A percentile compares a stretch with the other conserved stretches of the same genome.
These are phyloP conservation scores for Coelopa pilipes DNA, from an alignment of 2,888 invertebrate genomes.

Conservation along the genomic window DNA sequence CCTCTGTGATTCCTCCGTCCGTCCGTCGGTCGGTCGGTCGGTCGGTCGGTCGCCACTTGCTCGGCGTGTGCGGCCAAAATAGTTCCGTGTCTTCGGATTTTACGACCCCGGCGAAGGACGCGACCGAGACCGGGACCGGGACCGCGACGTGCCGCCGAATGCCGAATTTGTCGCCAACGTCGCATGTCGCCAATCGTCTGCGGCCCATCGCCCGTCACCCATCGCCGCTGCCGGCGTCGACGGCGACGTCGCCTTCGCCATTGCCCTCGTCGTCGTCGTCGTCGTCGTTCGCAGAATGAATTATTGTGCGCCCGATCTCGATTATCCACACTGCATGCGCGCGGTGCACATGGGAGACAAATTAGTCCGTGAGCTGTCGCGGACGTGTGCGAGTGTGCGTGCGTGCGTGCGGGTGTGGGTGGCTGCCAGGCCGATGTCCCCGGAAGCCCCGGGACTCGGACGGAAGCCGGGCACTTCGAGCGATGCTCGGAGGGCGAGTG, in stretches of 20 bases:
- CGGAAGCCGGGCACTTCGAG: no score
- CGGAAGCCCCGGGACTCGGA: no score
- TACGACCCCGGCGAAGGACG: constrained; percentile 6
- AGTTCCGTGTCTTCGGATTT: constrained; percentile 11
- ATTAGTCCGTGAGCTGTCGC: no score
- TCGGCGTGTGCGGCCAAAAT: constrained; percentile 11
- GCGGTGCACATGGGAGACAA: no score
- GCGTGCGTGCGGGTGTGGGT: no score
- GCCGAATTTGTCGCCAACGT: background rate
- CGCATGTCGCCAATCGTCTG: background rate
- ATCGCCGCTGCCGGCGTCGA: background rate
- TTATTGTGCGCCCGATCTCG: constrained; percentile 6
- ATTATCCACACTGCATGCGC: no score
- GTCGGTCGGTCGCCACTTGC: background rate
- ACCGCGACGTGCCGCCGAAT: background rate
- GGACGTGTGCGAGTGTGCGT: no score
- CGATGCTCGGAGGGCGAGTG: no score
- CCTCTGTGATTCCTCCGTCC: no score
- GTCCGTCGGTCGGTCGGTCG: background rate
- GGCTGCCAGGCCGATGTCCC: no score
- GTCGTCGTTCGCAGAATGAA: background rate
- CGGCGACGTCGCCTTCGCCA: background rate
- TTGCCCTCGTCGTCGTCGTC: background rate
- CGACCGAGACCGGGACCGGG: background rate
- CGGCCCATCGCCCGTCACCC: no score